Percentiles rank a stretch among this genome's conserved stretches.
Evolutionary conservation across 2,888 invertebrate genomes (phyloP).

Genomic region (Nebria salina): DNA sequence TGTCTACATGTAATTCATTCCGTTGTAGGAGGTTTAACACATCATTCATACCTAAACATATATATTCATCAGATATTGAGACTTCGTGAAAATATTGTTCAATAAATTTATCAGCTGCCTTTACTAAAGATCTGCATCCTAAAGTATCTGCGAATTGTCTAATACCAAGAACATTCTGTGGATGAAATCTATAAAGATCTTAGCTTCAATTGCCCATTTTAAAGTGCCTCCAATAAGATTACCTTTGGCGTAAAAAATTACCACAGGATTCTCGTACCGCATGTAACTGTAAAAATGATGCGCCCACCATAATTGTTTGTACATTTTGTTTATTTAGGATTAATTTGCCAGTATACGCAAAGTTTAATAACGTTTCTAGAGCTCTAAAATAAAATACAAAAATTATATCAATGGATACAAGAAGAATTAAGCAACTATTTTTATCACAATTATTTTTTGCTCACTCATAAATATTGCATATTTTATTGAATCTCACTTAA

Average conservation of each 20-base stretch:
- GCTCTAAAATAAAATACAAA: constrained; percentile 67
- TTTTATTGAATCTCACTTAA: too few species aligned
- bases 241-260: constrained; percentile 79
- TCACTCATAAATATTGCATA: too few species aligned
- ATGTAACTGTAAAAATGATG: constrained; percentile 81
- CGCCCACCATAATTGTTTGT: constrained; percentile 85
- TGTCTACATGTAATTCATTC: constrained; percentile 80
- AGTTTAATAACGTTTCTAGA: constrained; percentile 83
- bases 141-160: constrained; percentile 83
- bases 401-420: neutral
- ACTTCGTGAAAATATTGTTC: constrained; percentile 83
- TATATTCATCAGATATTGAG: constrained; percentile 79
- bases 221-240: constrained; percentile 45
- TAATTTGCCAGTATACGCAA: constrained; percentile 84
- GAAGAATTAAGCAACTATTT: too few species aligned
- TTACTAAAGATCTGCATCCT: constrained; percentile 74
- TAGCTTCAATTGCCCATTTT: neutral
- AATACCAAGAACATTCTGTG: constrained; percentile 83
- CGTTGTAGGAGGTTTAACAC: constrained; percentile 75
- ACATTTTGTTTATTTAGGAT: constrained; percentile 82
- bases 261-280: constrained; percentile 86
- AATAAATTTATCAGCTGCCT: constrained; percentile 81
- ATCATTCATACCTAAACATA: constrained; percentile 70
- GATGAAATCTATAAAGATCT: constrained; percentile 70
- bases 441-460: too few species aligned